Evolutionary conservation across 1,140 invertebrate genomes (phyloP).

Genomic region (Plutomurus gul): DNA sequence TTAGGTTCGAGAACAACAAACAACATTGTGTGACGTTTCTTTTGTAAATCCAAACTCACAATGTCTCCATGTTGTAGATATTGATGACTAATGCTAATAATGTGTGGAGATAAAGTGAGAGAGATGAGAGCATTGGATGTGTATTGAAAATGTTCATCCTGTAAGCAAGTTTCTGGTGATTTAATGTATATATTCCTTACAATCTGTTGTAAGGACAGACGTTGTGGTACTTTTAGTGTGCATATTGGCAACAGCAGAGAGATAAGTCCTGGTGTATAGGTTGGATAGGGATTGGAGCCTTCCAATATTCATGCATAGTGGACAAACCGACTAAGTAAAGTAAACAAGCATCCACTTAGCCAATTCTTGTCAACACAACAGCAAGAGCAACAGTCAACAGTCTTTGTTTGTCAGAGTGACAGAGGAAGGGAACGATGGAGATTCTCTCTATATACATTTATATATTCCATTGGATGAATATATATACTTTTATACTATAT

Average conservation of each 20-base stretch:
- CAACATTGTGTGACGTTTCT: background rate
- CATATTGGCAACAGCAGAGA: too few species aligned
- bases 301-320: slow-evolving; percentile 29
- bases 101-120: too few species aligned
- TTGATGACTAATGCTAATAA: slow-evolving; percentile 5
- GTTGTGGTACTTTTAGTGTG: too few species aligned
- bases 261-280: too few species aligned
- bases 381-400: slow-evolving; percentile 22
- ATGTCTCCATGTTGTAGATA: slow-evolving; percentile 13
- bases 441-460: background rate
- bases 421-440: background rate
- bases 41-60: background rate
- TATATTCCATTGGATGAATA: too few species aligned
- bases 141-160: too few species aligned
- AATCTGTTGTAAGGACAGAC: too few species aligned
- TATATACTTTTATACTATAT: too few species aligned
- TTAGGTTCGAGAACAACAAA: background rate
- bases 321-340: slow-evolving; percentile 12
- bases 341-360: slow-evolving; percentile 23
- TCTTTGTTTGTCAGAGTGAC: slow-evolving; percentile 16
- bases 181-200: too few species aligned
- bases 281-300: background rate
- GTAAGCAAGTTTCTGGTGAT: too few species aligned
- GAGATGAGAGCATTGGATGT: too few species aligned
- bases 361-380: slow-evolving; percentile 29